Evolutionary conservation across 2,113 vertebrate genomes (phyloP).

Genomic region (Ceyx cyanopectus): DNA sequence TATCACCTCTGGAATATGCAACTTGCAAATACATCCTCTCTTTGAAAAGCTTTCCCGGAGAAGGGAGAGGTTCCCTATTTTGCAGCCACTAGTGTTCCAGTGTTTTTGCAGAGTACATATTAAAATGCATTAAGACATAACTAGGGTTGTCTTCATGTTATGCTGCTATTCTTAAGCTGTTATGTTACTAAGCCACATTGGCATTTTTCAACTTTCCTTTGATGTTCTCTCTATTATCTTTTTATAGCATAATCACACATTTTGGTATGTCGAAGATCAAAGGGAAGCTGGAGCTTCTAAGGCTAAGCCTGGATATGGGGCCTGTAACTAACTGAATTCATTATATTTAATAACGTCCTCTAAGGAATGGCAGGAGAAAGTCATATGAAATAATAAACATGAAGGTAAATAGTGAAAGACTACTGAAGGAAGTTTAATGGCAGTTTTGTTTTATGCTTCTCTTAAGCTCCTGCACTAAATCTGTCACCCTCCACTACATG

Average conservation of each 20-base stretch:
- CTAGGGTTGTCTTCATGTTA: conserved; percentile 74
- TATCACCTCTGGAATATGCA: not conserved
- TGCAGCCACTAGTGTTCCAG: conserved; percentile 1
- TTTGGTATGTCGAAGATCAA: conserved; percentile 76
- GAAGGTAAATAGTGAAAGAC: conserved; percentile 73
- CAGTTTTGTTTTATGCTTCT: conserved; percentile 51
- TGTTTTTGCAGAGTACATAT: conserved; percentile 51
- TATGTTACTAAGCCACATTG: conserved; percentile 71
- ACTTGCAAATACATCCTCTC: not conserved
- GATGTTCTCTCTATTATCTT: conserved; percentile 75
- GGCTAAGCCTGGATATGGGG: conserved; percentile 67
- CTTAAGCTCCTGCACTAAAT: not conserved
- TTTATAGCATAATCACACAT: conserved; percentile 76
- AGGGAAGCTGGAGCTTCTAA: conserved; percentile 74
- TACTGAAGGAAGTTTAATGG: conserved; percentile 63
- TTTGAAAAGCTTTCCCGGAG: not conserved
- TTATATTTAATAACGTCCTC: conserved; percentile 79
- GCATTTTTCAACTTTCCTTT: conserved; percentile 65
- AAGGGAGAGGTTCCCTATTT: not conserved
- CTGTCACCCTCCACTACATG: not conserved
- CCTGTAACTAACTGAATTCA: conserved; percentile 77
- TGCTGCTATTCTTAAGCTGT: conserved; percentile 72
- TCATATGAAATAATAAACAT: conserved; percentile 74
- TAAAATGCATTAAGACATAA: conserved; percentile 76
- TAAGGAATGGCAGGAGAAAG: conserved; percentile 63